Percentiles rank a stretch among this genome's conserved stretches.
phyloP scores from a whole-genome alignment of 2,113 vertebrate genomes.

The Nymphicus hollandicus region DNA sequence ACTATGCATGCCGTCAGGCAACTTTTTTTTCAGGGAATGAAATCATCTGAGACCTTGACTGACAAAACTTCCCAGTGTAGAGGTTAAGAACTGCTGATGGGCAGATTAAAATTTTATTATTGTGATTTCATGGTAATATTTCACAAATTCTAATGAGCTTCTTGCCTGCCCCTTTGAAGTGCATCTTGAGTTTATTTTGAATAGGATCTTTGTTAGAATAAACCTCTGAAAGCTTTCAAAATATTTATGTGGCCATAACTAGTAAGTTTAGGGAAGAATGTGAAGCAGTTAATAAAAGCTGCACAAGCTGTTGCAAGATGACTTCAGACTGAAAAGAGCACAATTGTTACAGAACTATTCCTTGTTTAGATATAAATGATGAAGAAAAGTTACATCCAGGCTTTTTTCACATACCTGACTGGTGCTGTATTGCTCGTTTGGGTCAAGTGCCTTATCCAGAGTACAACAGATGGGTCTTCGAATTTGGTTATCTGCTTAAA shows the following conservation, averaged over 20 bases:
- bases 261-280: neutral
- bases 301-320: neutral
- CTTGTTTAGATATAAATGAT: neutral
- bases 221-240: neutral
- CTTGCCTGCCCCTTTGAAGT: neutral
- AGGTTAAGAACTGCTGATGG: neutral
- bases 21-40: conserved; percentile 8
- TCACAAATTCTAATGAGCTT: neutral
- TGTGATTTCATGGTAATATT: neutral
- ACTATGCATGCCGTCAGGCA: conserved; percentile 48
- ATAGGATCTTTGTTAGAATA: neutral
- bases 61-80: neutral
- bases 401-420: neutral
- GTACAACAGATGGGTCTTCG: neutral
- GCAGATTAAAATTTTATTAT: neutral
- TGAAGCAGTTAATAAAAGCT: neutral
- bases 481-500: neutral
- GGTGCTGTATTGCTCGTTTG: neutral
- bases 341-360: neutral
- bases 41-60: neutral
- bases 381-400: neutral
- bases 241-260: neutral
- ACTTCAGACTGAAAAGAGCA: neutral
- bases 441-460: conserved; percentile 36
- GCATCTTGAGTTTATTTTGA: neutral